These are phyloP conservation scores for Mactromeris polynyma DNA, from an alignment of 2,888 invertebrate species.

Conservation along the genomic window DNA sequence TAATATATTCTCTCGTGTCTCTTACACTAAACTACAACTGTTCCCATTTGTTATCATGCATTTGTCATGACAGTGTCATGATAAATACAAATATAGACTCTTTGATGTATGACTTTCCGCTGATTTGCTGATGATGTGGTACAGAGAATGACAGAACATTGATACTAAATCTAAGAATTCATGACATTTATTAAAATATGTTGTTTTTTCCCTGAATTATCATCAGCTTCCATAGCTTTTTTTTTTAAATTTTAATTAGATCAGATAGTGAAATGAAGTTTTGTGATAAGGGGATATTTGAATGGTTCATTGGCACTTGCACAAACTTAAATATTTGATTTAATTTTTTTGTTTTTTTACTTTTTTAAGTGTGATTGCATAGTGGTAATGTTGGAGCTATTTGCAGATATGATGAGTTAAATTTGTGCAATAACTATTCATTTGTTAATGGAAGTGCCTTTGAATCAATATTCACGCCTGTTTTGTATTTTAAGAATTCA, in stretches of 20 bases:
- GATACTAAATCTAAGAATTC: not conserved
- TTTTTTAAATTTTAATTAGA: slow-evolving; percentile 5
- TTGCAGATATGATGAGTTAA: not conserved
- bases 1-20: no score
- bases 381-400: not conserved
- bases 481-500: no score
- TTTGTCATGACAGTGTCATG: not conserved
- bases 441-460: not conserved
- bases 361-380: slow-evolving; percentile 2
- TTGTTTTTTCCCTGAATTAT: not conserved
- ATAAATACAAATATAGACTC: not conserved
- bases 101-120: not conserved
- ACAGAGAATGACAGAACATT: not conserved
- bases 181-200: not conserved
- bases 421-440: not conserved
- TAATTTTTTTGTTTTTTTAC: not conserved
- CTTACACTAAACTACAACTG: no score
- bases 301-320: not conserved
- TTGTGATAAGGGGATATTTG: not conserved
- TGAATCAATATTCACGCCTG: not conserved
- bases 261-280: not conserved
- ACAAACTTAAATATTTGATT: slow-evolving; percentile 7
- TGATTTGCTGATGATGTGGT: not conserved
- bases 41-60: no score
- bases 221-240: not conserved